A percentile compares a stretch with the other conserved stretches of the same genome.
Evolutionary conservation across 1,140 invertebrate species (phyloP).

Genomic region (Nilaparvata lugens): DNA sequence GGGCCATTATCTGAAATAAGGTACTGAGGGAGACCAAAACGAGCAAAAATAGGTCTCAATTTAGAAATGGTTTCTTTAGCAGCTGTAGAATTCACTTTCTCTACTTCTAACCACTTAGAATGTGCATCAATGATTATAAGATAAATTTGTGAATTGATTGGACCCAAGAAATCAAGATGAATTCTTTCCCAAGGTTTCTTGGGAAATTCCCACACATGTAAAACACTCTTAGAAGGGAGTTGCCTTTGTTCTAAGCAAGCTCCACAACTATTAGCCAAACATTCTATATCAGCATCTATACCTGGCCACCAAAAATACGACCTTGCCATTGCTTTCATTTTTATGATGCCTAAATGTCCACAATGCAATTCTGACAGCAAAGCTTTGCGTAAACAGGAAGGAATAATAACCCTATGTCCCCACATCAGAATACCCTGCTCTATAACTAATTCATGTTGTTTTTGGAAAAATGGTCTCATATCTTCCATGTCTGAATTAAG

Average conservation of each 20-base stretch:
- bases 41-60: constrained; percentile 20
- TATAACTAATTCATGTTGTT: constrained; percentile 8
- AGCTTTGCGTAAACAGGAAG: constrained; percentile 3
- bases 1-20: constrained; percentile 30
- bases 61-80: constrained; percentile 16
- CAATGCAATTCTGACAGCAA: constrained; percentile 17
- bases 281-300: constrained; percentile 5
- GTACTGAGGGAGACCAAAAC: constrained; percentile 22
- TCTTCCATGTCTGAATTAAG: not conserved
- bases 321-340: constrained; percentile 19
- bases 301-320: constrained; percentile 12
- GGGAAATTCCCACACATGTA: constrained; percentile 19
- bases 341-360: constrained; percentile 16
- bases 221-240: constrained; percentile 4
- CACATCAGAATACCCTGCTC: constrained; percentile 3
- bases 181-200: constrained; percentile 16
- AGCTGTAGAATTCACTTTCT: constrained; percentile 13
- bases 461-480: constrained; percentile 7
- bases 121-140: constrained; percentile 35
- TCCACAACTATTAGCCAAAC: not conserved
- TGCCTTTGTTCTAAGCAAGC: not conserved
- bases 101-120: constrained; percentile 36
- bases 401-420: constrained; percentile 15
- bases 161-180: constrained; percentile 28
- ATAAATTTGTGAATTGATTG: constrained; percentile 28